Evolutionary conservation across 2,113 vertebrate species (phyloP).

Genomic region (Cephalophus harveyi): DNA sequence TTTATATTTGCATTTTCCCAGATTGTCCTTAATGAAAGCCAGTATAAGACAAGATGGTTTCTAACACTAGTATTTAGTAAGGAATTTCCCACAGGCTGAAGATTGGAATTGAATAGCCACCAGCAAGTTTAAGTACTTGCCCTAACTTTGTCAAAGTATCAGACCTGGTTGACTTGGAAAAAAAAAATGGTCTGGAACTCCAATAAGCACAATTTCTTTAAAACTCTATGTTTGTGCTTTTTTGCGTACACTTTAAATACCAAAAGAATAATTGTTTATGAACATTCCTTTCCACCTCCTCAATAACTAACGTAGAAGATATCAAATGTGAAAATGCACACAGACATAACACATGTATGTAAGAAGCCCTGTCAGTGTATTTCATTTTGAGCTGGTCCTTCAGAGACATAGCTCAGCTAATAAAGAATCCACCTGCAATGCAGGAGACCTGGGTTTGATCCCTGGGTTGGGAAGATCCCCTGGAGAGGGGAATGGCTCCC

Average conservation of each 20-base stretch:
- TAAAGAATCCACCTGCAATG: not conserved
- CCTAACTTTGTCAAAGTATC: not conserved
- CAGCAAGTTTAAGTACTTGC: not conserved
- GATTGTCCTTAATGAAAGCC: not conserved
- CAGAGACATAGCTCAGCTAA: not conserved
- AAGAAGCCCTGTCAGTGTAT: not conserved
- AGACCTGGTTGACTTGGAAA: not conserved
- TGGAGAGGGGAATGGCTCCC: not conserved
- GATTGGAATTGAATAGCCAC: not conserved
- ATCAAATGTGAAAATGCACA: not conserved
- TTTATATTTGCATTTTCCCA: conserved; percentile 9
- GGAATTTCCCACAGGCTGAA: not conserved
- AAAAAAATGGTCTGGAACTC: not conserved
- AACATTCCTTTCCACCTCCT: not conserved
- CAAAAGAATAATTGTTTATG: not conserved
- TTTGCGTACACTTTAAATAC: not conserved
- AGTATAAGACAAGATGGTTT: not conserved
- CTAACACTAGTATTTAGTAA: not conserved
- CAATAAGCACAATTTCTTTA: not conserved
- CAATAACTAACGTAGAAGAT: not conserved
- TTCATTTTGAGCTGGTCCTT: not conserved
- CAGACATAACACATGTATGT: fast-evolving
- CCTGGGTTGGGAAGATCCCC: not conserved
- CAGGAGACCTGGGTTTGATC: not conserved
- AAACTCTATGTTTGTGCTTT: not conserved